These are phyloP conservation scores for Pollenia griseotomentosa DNA, from an alignment of 2,888 invertebrate genomes.

Conservation along the genomic window DNA sequence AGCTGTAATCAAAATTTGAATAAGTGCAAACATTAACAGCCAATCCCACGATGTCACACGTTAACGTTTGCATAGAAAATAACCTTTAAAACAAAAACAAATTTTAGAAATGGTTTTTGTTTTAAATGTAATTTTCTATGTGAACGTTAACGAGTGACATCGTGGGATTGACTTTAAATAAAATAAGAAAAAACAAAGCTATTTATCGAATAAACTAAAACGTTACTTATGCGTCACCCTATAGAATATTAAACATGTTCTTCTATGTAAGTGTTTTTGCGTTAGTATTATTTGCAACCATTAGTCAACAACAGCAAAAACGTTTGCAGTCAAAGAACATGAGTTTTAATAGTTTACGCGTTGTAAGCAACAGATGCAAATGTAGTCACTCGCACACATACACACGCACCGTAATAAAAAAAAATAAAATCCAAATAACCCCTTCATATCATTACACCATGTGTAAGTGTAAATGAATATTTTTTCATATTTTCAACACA, in stretches of 20 bases:
- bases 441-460: conserved; percentile 37
- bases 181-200: too few species aligned
- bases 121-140: too few species aligned
- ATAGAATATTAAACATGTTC: conserved; percentile 38
- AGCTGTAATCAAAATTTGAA: too few species aligned
- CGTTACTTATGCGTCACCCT: too few species aligned
- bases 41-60: too few species aligned
- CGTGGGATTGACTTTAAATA: too few species aligned
- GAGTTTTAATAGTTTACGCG: conserved; percentile 60
- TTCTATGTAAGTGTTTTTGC: neutral
- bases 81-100: too few species aligned
- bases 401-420: neutral
- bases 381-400: neutral
- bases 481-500: conserved; percentile 5
- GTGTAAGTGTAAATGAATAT: conserved; percentile 31
- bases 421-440: conserved; percentile 31
- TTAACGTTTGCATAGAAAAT: too few species aligned
- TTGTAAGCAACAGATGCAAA: neutral
- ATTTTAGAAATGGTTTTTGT: too few species aligned
- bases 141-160: too few species aligned
- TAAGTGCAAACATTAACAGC: too few species aligned
- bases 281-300: conserved; percentile 9
- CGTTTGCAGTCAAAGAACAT: conserved; percentile 25
- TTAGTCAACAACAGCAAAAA: neutral
- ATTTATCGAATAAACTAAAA: too few species aligned